Base-by-base conservation (phyloP, 2,797 vertebrate species). In the Meriones psammophilus region DNA sequence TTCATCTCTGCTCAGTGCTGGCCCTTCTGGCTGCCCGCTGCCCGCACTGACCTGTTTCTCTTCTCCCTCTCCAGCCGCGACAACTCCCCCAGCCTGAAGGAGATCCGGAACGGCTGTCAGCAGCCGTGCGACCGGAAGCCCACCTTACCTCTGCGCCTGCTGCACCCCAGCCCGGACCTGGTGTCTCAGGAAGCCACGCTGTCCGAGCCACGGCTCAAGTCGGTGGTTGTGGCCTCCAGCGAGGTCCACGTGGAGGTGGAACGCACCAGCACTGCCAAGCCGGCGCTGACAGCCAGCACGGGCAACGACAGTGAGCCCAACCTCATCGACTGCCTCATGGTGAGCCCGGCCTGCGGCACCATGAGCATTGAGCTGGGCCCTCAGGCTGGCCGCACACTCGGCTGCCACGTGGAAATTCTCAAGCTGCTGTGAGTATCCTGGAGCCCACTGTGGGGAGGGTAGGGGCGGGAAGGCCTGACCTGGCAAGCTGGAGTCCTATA, bases 291-390 rank as follows among this genome's bases (percentile, higher is more conserved):
- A 26, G 99, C 98, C 7, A 99, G 99, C 0, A 97, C 98, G 0
- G 99, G 99, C 92, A 99, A 99, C 0, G 99, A 99, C 99, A 99
- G 99, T 1, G 99, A 99, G 97, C 99, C 99, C 97, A 99, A 99
- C 99, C 99, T 99, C 95, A 99, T 99, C 71, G 99, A 99, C 99
- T 99, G 99, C 97, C 99, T 99, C 98, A 99, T 99, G 99, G 99
- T 99, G 98, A 99, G 99, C 98, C 99, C 99, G 0, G 99, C 99
- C 33, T 99, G 99, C 98, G 99, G 99, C 98, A 99, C 99, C 94
- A 99, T 99, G 97, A 99, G 99, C 99, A 99, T 99, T 91, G 99
- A 99, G 98, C 99, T 99, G 96, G 99, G 99, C 0, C 99, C 99
- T 20, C 99, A 99, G 98, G 99, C 99, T 0, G 99, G 99, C 98